Evolutionary conservation across 2,888 invertebrate genomes (phyloP).

Genomic region (Metellina segmentata): DNA sequence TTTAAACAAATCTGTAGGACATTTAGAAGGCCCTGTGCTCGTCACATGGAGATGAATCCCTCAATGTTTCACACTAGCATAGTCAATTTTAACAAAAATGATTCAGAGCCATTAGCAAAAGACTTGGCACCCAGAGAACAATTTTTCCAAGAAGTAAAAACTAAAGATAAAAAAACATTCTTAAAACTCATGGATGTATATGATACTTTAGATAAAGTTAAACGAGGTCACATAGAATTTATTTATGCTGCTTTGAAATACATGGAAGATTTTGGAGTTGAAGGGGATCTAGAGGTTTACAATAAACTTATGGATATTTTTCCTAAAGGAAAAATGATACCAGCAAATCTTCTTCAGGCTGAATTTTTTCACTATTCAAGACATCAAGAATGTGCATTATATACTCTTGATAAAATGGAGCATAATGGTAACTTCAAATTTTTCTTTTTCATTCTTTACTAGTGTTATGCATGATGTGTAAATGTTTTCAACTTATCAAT

Average conservation of each 20-base stretch:
- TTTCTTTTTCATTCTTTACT: background rate
- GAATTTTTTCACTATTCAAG: slow-evolving; percentile 97
- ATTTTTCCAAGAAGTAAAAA: slow-evolving; percentile 34
- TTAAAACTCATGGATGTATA: slow-evolving; percentile 89
- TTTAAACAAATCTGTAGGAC: background rate
- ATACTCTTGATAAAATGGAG: slow-evolving; percentile 96
- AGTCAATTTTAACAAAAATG: slow-evolving; percentile 3
- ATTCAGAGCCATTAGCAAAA: slow-evolving; percentile 22
- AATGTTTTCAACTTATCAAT: too few relatives aligned
- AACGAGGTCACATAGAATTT: slow-evolving; percentile 95
- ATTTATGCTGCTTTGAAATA: slow-evolving; percentile 92
- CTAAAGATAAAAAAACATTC: slow-evolving; percentile 84
- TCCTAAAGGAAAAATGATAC: slow-evolving; percentile 93
- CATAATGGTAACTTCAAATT: slow-evolving; percentile 85
- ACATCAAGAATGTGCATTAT: slow-evolving; percentile 96
- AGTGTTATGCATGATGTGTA: too few relatives aligned
- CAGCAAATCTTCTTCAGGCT: slow-evolving; percentile 90
- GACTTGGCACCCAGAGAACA: slow-evolving; percentile 38
- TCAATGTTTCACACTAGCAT: slow-evolving; percentile 26
- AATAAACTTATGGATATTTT: slow-evolving; percentile 91
- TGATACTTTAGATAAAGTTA: slow-evolving; percentile 85
- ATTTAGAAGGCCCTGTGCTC: background rate
- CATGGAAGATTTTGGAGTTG: slow-evolving; percentile 90
- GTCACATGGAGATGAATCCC: background rate
- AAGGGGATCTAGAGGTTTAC: slow-evolving; percentile 84